phyloP scores from a whole-genome alignment of 2,113 vertebrate genomes.

The Anarrhichthys ocellatus region DNA sequence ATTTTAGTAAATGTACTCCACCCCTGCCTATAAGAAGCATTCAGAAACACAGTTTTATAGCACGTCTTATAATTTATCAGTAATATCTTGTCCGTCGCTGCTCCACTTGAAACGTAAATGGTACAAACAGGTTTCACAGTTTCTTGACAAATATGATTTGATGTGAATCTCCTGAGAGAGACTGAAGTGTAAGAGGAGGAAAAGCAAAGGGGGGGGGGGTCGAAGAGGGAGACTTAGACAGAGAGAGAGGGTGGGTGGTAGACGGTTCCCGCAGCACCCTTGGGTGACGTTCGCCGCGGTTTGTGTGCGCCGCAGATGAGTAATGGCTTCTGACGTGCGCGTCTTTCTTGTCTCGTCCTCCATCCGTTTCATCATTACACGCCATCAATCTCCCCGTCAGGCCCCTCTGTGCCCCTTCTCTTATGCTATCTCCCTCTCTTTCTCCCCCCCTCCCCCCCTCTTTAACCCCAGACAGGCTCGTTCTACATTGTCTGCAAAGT shows the following conservation, averaged over 20 bases:
- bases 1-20: background rate
- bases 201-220: slow-evolving; percentile 20
- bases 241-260: slow-evolving; percentile 44
- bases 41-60: background rate
- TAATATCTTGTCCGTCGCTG: background rate
- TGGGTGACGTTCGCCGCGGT: slow-evolving; percentile 56
- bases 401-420: slow-evolving; percentile 56
- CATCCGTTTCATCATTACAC: slow-evolving; percentile 81
- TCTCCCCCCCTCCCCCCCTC: background rate
- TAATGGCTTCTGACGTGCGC: slow-evolving; percentile 75
- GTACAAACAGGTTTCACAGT: slow-evolving; percentile 24
- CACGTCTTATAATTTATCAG: background rate
- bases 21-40: background rate
- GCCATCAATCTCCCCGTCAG: slow-evolving; percentile 75
- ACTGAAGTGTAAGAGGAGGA: slow-evolving; percentile 13
- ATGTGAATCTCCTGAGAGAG: slow-evolving; percentile 33
- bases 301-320: slow-evolving; percentile 61
- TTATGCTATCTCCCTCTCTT: background rate
- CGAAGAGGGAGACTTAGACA: background rate
- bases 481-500: slow-evolving; percentile 41
- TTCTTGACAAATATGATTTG: slow-evolving; percentile 29
- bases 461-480: slow-evolving; percentile 36
- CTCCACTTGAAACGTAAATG: slow-evolving; percentile 20
- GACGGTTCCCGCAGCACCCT: slow-evolving; percentile 59
- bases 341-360: slow-evolving; percentile 79